Conservation (phyloP, 2,888 invertebrate species). For the Drosophila percnosoma region DNA sequence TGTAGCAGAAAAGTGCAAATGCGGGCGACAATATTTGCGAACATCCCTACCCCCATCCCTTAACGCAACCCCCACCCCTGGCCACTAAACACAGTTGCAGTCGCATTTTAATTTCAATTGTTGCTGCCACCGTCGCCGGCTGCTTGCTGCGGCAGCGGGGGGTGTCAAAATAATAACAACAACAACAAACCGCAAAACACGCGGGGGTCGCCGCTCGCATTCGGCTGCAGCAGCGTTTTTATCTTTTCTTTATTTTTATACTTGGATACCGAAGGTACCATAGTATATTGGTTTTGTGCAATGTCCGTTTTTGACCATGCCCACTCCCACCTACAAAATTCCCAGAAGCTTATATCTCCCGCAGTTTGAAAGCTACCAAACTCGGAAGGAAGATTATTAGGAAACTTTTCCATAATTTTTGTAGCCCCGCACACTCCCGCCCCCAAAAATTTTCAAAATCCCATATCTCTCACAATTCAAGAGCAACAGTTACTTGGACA, state of each 20-base stretch:
- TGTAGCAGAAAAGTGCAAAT: constrained; percentile 31
- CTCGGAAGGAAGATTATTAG: no score
- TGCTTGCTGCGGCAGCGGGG: constrained; percentile 59
- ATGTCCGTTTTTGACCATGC: no score
- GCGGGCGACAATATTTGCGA: constrained; percentile 52
- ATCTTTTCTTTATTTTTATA: background rate
- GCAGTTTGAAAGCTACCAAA: no score
- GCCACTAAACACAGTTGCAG: constrained; percentile 34
- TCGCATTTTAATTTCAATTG: constrained; percentile 64
- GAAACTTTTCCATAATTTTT: no score
- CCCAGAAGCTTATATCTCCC: no score
- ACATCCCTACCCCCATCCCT: background rate
- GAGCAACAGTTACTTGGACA: no score
- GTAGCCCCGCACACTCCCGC: no score
- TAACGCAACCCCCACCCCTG: background rate
- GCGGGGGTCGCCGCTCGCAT: constrained; percentile 55
- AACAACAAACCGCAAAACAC: constrained; percentile 34
- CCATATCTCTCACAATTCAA: no score
- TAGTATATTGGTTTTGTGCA: no score
- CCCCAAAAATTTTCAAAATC: no score
- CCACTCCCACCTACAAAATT: no score
- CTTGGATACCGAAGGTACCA: no score
- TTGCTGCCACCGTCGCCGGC: constrained; percentile 43
- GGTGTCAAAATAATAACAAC: constrained; percentile 40
- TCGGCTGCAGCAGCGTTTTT: constrained; percentile 13